A percentile compares a stretch with the other conserved stretches of the same genome.
Conservation (phyloP, 1,140 invertebrate species). For the Aphis craccivora region DNA sequence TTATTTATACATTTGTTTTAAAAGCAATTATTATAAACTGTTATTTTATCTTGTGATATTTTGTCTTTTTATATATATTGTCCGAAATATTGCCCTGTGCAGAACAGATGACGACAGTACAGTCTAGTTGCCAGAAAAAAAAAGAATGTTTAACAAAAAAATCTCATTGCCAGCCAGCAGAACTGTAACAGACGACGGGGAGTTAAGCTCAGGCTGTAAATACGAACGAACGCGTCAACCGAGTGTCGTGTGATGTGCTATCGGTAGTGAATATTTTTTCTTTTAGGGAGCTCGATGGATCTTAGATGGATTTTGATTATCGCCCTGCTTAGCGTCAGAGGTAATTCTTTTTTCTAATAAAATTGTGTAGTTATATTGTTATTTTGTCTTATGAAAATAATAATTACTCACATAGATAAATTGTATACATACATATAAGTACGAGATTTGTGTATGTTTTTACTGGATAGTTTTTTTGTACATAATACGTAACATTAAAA, state of each 20-base stretch:
- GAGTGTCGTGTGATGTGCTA: constrained; percentile 57
- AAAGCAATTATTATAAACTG: constrained; percentile 4
- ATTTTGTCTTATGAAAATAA: neutral
- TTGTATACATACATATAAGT: neutral
- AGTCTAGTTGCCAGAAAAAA: constrained; percentile 53
- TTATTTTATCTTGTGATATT: neutral
- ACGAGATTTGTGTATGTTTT: neutral
- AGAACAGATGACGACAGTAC: constrained; percentile 43
- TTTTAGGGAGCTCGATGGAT: constrained; percentile 56
- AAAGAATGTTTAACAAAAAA: constrained; percentile 52
- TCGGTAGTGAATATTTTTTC: constrained; percentile 54
- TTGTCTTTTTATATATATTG: neutral
- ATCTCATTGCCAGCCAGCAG: constrained; percentile 53
- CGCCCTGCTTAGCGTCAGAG: constrained; percentile 44
- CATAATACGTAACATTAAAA: neutral
- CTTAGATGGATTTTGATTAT: constrained; percentile 57
- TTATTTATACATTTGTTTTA: neutral
- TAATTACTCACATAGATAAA: neutral
- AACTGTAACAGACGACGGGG: constrained; percentile 16
- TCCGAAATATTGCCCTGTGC: constrained; percentile 17
- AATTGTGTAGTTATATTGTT: neutral
- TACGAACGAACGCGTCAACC: constrained; percentile 54
- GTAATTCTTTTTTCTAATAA: constrained; percentile 23
- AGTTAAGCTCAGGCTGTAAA: constrained; percentile 44
- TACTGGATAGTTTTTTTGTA: neutral